Evolutionary conservation across 1,140 invertebrate species (phyloP), one percentile per base, ranked within the genome.

Genomic region (Drosophila takahashii): DNA sequence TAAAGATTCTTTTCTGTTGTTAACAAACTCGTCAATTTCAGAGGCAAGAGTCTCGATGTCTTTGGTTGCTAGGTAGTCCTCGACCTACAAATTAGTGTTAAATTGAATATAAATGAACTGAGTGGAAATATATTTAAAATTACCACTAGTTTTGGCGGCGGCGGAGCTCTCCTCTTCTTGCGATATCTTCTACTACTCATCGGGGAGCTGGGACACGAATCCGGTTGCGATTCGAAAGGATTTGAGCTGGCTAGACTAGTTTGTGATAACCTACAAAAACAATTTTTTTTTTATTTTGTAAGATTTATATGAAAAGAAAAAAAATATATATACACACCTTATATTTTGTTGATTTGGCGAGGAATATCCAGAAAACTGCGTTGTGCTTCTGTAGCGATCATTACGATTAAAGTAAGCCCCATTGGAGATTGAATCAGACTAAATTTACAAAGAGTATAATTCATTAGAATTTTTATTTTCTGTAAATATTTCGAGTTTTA

Each of bases 221-320:
- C 92, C 16, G 53, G 50, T 4, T 89, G 92, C 18, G 93, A 93
- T 44, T 94, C 94, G 64, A 94, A 94, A 11, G 94, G 93, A 81
- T 94, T 94, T 29, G 92, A 93, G 80, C 93, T 94, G 11, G 67
- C 92, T 45, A 94, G 89, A 81, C 94, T 94, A 39, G 92, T 73
- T 45, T 93, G 87, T 10, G 94, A 94, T 18, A 93, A 93, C 53
- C 91, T 90, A 29, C 29, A 39, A 41, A 26, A 29, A 8, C 4
- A 9, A 16, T 34, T 45, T 11, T 26, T 26, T n/a, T 2, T 1
- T 13, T 37, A 11, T 13, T n/a, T 37, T 5, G 10, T 37, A n/a
- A 4, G 36, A 2, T 9, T 9, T 32, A 2, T 36, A 39, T 52
- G 13, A 5, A 36, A 52, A 42, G 6, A n/a, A 27, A 34, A 27